These are phyloP conservation scores for Burhinus oedicnemus DNA, from an alignment of 2,113 vertebrate species.

Conservation along the genomic window DNA sequence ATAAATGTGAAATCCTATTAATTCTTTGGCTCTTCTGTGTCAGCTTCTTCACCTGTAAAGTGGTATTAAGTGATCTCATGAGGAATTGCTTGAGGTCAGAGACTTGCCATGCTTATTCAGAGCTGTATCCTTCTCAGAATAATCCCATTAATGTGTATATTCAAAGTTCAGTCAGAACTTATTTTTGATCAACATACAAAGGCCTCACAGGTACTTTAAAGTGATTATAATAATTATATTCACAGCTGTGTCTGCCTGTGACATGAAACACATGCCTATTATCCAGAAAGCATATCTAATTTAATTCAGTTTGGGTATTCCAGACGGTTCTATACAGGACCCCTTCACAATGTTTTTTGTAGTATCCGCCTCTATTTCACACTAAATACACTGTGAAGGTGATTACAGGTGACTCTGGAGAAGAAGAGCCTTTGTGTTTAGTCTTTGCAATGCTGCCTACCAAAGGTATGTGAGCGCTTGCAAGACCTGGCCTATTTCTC, in stretches of 20 bases:
- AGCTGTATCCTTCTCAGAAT: neutral
- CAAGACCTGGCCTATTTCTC: neutral
- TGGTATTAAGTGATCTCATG: slow-evolving; percentile 25
- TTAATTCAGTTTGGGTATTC: neutral
- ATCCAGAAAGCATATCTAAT: neutral
- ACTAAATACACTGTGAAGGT: neutral
- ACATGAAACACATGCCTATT: neutral
- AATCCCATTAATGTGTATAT: slow-evolving; percentile 29
- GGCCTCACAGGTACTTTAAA: neutral
- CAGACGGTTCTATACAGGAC: neutral
- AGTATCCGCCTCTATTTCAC: neutral
- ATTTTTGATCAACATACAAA: slow-evolving; percentile 36
- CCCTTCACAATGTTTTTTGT: neutral
- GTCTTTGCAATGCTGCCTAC: neutral
- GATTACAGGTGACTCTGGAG: neutral
- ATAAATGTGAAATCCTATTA: slow-evolving; percentile 21
- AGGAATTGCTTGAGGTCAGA: slow-evolving; percentile 6
- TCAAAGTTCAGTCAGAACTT: slow-evolving; percentile 12
- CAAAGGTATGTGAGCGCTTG: neutral
- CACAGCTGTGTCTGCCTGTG: neutral
- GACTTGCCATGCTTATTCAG: slow-evolving; percentile 19
- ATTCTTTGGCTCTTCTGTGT: neutral
- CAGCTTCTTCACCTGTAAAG: slow-evolving; percentile 35
- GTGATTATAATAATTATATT: neutral
- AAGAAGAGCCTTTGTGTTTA: neutral